Evolutionary conservation across 2,113 vertebrate species (phyloP), one percentile per base, ranked within the genome.

Genomic region (Lycocorax pyrrhopterus): DNA sequence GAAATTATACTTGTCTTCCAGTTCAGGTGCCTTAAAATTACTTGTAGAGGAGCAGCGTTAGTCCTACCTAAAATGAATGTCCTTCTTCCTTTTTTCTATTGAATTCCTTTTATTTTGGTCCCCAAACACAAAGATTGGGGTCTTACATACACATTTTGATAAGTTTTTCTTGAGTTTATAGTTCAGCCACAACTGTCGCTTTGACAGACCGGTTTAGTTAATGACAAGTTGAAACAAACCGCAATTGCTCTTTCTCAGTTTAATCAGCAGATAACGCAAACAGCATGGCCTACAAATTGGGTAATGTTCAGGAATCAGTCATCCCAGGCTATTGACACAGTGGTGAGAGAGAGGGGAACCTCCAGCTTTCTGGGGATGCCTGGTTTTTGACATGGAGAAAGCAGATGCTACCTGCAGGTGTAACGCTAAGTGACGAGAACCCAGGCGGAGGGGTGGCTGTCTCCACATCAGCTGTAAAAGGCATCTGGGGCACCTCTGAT

Each of bases 181-280:
- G 85, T 64, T 91, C 66, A 87, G 64, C 32, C 44, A 35, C 62
- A 94, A 68, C 44, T 72, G 85, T 43, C 85, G 68, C 64, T 93
- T 96, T 89, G 85, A 90, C 64, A 81, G 94, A 93, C 60, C 59
- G 7, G 29, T 47, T 81, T 75, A 81, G 88, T 84, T 95, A 93
- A 75, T 41, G 66, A 90, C 93, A 95, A 92, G 88, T 87, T 96
- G 92, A 87, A 96, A 78, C 56, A 73, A 96, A 81, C 83, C 21
- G 0, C 85, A 75, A 93, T 96, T 94, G 85, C 51, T 78, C 80
- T 79, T 86, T 81, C 52, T 78, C 39, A 41, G 33, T 93, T 95
- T 90, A 83, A 93, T 86, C 82, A 88, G 58, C 41, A 96, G 56
- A 84, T 68, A 88, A 49, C 9, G 0, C 16, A 77, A 85, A 74